A percentile compares a stretch with the other conserved stretches of the same genome.
These are phyloP conservation scores for Drosophila seguyi DNA, from an alignment of 1,140 invertebrate species.

Conservation along the genomic window DNA sequence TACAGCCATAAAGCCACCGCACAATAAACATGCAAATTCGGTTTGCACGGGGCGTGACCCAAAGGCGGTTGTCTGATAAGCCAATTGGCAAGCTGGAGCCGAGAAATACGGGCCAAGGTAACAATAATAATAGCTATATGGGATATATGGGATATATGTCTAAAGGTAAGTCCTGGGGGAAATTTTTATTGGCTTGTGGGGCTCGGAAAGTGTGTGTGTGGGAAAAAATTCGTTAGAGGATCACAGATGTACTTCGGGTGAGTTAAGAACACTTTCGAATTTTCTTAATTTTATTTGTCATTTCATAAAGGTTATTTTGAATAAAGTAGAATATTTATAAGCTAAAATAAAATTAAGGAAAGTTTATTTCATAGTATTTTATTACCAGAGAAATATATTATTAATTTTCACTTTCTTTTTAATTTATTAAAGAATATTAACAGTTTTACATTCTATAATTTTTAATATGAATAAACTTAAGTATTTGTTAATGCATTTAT, in stretches of 20 bases:
- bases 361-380: background rate
- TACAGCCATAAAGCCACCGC: conserved; percentile 78
- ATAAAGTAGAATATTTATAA: no score
- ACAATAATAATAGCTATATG: conserved; percentile 22
- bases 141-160: background rate
- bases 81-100: conserved; percentile 29
- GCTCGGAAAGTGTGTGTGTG: background rate
- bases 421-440: background rate
- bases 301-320: background rate
- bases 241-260: background rate
- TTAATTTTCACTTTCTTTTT: no score
- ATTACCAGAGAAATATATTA: background rate
- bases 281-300: background rate
- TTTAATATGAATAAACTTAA: no score
- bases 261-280: background rate
- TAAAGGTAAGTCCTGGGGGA: background rate
- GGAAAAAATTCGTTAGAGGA: background rate
- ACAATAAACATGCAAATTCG: conserved; percentile 81
- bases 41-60: conserved; percentile 38
- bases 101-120: conserved; percentile 34
- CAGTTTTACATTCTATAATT: no score
- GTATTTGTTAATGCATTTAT: background rate
- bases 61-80: conserved; percentile 43
- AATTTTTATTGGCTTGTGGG: conserved; percentile 6
- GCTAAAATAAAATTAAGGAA: background rate